Evolutionary conservation across 2,113 vertebrate genomes (phyloP), one percentile per base, ranked within the genome.

Genomic region (Leucoraja erinaceus): DNA sequence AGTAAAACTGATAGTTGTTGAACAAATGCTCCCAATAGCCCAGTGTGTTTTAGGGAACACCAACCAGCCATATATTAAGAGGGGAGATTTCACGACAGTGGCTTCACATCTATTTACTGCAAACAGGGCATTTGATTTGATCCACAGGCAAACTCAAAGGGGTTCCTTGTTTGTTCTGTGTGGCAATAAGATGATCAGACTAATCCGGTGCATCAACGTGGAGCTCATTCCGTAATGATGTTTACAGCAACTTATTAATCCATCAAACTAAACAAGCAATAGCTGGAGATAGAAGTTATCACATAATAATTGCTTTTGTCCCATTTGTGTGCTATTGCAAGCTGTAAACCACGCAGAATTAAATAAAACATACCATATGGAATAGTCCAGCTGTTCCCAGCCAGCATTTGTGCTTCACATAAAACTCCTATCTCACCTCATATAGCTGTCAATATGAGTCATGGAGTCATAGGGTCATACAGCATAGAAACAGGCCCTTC

Each of bases 121-220:
- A 86, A 86, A 61, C 81, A 59, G 56, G 54, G 81, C 28, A 59
- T 61, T 86, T 59, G 81, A 86, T 61, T 61, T 86, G 81, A 59
- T 86, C 56, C 5, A 8, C 81, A 86, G 25, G 25, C 54, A 61
- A 61, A 28, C 47, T n/a, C 56, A 28, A 86, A 1, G 56, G 56
- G 5, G 56, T 10, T n/a, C 25, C 11, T 61, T 86, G 81, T 25
- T 84, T 11, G n/a, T 84, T 84, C 59, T 61, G 28, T 28, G 59
- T 56, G 28, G 22, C 56, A n/a, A 59, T 28, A 84, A n/a, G 81
- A 61, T 12, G 54, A 59, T 84, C 81, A 61, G 81, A 84, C 56
- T n/a, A 84, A n/a, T 84, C 25, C 81, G 61, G 61, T 61, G 56
- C 11, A 12, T 86, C 59, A 28, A n/a, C 61, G 81, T n/a, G 81